A percentile compares a stretch with the other conserved stretches of the same genome.
Evolutionary conservation across 1,140 invertebrate species (phyloP).

Genomic region (Drosophila arawakana): DNA sequence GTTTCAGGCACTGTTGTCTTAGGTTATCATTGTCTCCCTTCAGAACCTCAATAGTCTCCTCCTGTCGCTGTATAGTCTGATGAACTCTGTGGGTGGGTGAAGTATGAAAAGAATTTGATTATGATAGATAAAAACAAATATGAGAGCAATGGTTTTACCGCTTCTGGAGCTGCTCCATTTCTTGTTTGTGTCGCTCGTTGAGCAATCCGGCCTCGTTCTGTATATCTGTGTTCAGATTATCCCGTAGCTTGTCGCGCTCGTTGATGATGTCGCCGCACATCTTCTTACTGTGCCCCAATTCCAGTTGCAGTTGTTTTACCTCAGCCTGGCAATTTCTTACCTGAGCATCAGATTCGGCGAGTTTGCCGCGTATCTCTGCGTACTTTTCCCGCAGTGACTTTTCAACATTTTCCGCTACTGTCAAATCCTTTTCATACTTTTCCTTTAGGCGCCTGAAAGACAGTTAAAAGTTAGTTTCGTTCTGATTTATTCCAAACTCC

Average conservation of each 20-base stretch:
- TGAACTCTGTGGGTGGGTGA: conserved; percentile 87
- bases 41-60: conserved; percentile 89
- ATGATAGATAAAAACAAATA: too few relatives aligned
- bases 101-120: neutral
- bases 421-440: conserved; percentile 89
- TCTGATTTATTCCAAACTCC: neutral
- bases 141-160: conserved; percentile 35
- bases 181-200: conserved; percentile 83
- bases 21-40: conserved; percentile 88
- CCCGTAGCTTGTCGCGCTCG: conserved; percentile 85
- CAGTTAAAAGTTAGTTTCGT: conserved; percentile 1
- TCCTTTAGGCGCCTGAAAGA: conserved; percentile 88
- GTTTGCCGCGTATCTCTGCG: conserved; percentile 85
- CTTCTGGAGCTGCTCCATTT: conserved; percentile 85
- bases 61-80: conserved; percentile 90
- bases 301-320: conserved; percentile 85
- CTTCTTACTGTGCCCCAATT: conserved; percentile 86
- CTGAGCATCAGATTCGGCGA: conserved; percentile 86
- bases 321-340: conserved; percentile 85
- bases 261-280: conserved; percentile 84
- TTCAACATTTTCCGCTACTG: conserved; percentile 87
- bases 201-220: conserved; percentile 84
- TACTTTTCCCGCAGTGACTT: conserved; percentile 85
- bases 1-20: conserved; percentile 89
- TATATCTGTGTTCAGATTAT: conserved; percentile 85